Conservation (phyloP, 2,888 invertebrate genomes). For the Perithous albicinctus region DNA sequence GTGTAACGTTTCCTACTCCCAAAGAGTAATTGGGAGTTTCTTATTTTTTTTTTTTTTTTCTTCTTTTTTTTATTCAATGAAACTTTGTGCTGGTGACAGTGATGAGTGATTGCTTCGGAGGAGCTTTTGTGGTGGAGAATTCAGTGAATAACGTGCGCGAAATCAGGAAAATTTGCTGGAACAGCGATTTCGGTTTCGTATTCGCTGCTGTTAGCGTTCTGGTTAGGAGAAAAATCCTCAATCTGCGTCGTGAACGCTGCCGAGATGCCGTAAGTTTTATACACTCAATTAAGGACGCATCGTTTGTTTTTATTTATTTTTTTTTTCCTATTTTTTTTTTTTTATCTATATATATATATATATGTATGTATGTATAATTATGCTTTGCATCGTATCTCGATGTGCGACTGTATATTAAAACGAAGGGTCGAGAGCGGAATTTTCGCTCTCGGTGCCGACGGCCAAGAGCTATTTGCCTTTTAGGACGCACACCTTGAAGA, state of each 20-base stretch:
- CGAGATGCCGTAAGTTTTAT: slow-evolving; percentile 62
- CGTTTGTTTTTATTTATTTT: too few relatives aligned
- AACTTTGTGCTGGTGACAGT: slow-evolving; percentile 12
- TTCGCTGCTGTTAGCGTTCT: slow-evolving; percentile 7
- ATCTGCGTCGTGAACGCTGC: slow-evolving; percentile 30
- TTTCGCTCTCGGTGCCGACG: slow-evolving; percentile 15
- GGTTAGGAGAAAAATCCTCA: slow-evolving; percentile 21
- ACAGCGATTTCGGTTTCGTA: slow-evolving; percentile 2
- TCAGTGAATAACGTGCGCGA: slow-evolving; percentile 29
- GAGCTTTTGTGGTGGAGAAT: slow-evolving; percentile 22
- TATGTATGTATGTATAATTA: too few relatives aligned
- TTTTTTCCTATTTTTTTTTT: too few relatives aligned
- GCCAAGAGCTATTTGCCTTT: not conserved
- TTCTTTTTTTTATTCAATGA: slow-evolving; percentile 12
- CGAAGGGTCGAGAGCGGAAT: not conserved
- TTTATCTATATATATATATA: too few relatives aligned
- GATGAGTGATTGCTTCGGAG: slow-evolving; percentile 41
- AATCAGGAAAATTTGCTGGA: slow-evolving; percentile 9
- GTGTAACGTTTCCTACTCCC: not conserved
- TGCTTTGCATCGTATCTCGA: slow-evolving; percentile 2
- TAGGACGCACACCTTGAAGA: not conserved
- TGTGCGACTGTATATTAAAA: not conserved
- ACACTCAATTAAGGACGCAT: not conserved
- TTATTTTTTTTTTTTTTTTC: too few relatives aligned
- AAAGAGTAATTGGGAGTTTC: too few relatives aligned